Evolutionary conservation across 2,888 invertebrate species (phyloP).

Genomic region (Aethes cnicana): DNA sequence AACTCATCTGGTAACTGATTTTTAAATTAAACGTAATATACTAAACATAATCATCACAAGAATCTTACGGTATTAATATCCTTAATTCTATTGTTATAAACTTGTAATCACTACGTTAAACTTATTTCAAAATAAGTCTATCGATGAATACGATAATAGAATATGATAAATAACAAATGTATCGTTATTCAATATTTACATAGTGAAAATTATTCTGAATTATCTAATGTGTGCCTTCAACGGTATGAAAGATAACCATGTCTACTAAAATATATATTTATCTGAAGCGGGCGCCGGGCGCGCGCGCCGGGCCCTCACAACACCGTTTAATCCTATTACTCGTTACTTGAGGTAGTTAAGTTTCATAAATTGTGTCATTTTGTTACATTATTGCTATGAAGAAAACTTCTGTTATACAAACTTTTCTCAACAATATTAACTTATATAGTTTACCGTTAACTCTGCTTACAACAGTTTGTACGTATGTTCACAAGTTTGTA

Average conservation of each 20-base stretch:
- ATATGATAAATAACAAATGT: constrained; percentile 79
- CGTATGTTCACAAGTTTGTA: constrained; percentile 37
- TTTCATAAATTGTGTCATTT: constrained; percentile 66
- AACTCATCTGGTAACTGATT: constrained; percentile 76
- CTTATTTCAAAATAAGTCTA: constrained; percentile 76
- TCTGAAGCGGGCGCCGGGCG: constrained; percentile 31
- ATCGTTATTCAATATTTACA: constrained; percentile 74
- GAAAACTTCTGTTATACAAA: constrained; percentile 66
- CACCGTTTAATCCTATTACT: constrained; percentile 64
- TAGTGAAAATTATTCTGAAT: constrained; percentile 64
- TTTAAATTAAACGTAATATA: constrained; percentile 76
- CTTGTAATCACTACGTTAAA: constrained; percentile 71
- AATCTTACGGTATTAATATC: constrained; percentile 57
- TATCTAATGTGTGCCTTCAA: constrained; percentile 69
- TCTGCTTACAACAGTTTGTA: constrained; percentile 51
- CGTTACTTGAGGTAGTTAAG: constrained; percentile 78
- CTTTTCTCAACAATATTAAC: constrained; percentile 68
- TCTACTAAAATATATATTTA: constrained; percentile 60
- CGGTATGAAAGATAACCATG: constrained; percentile 67
- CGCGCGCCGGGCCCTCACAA: constrained; percentile 48
- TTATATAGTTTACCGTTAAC: constrained; percentile 46
- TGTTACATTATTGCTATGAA: constrained; percentile 68
- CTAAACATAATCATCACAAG: constrained; percentile 73
- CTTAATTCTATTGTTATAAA: constrained; percentile 68
- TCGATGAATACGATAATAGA: constrained; percentile 73